Percentiles rank a stretch among this genome's conserved stretches.
These are phyloP conservation scores for Rhopalosiphum padi DNA, from an alignment of 1,140 invertebrate species.

Conservation along the genomic window DNA sequence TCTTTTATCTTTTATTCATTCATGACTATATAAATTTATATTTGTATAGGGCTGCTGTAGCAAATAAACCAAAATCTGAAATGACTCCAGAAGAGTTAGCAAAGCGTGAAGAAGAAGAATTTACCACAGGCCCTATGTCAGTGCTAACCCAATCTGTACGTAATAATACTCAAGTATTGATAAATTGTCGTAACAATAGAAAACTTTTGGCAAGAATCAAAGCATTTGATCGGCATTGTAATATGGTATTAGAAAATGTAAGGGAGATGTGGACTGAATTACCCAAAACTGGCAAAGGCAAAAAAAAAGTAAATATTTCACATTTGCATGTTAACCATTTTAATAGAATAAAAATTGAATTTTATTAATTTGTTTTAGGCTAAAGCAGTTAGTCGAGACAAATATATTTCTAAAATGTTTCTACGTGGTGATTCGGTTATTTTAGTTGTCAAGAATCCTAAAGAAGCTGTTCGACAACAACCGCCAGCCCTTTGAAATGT, in stretches of 20 bases:
- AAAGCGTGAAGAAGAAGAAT: conserved; percentile 97
- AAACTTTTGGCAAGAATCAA: conserved; percentile 97
- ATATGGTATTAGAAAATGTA: conserved; percentile 99
- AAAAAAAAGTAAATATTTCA: conserved; percentile 78
- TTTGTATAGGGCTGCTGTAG: conserved; percentile 69
- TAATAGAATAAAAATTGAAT: background rate
- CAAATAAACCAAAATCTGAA: conserved; percentile 85
- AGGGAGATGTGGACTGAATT: conserved; percentile 99
- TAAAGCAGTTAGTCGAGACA: conserved; percentile 98
- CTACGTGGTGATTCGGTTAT: conserved; percentile 98
- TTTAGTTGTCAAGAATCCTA: conserved; percentile 93
- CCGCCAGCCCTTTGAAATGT: conserved; percentile 26
- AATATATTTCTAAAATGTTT: conserved; percentile 99
- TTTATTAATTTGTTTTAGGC: conserved; percentile 71
- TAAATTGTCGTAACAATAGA: conserved; percentile 83
- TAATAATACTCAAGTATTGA: conserved; percentile 87
- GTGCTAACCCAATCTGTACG: conserved; percentile 98
- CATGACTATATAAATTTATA: background rate
- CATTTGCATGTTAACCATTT: background rate
- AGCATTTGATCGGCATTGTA: conserved; percentile 99
- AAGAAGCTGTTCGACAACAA: conserved; percentile 53
- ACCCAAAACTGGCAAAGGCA: conserved; percentile 96
- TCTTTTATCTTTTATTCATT: background rate
- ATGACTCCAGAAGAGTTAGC: conserved; percentile 96
- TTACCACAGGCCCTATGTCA: conserved; percentile 97